A percentile compares a stretch with the other conserved stretches of the same genome.
Conservation (phyloP, 1,140 invertebrate genomes). For the Psilanteris sp. region DNA sequence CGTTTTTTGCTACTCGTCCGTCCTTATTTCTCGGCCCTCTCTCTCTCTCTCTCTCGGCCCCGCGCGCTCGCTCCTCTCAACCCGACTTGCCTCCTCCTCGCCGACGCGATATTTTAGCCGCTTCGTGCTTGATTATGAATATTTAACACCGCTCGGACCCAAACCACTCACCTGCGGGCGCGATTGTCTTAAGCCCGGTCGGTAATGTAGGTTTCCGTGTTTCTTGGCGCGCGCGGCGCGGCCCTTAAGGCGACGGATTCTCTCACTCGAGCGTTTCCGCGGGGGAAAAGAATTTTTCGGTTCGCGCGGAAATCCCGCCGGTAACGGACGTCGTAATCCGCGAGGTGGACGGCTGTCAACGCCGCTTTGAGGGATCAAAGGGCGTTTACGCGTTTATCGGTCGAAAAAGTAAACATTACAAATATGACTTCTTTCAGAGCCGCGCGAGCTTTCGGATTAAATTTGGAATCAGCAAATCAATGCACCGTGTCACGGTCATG, state of each 20-base stretch:
- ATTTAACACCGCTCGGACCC: conserved; percentile 52
- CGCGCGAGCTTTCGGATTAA: conserved; percentile 34
- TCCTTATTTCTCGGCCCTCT: conserved; percentile 36
- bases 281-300: background rate
- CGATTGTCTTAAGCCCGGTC: conserved; percentile 2
- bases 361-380: too few species aligned
- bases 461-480: conserved; percentile 37
- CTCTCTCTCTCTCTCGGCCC: conserved; percentile 15
- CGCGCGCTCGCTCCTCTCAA: conserved; percentile 24
- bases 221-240: too few species aligned
- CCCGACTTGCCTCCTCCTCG: conserved; percentile 21
- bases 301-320: background rate
- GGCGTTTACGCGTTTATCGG: too few species aligned
- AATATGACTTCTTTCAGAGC: conserved; percentile 36
- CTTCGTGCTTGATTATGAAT: conserved; percentile 63
- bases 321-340: background rate
- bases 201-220: conserved; percentile 1
- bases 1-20: conserved; percentile 47
- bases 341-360: background rate
- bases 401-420: conserved; percentile 10
- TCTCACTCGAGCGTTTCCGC: background rate
- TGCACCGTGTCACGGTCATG: conserved; percentile 48
- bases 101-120: conserved; percentile 47
- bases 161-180: conserved; percentile 30
- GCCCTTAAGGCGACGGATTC: background rate